Evolutionary conservation across 2,113 vertebrate species (phyloP).

Genomic region (Tragulus kanchil): DNA sequence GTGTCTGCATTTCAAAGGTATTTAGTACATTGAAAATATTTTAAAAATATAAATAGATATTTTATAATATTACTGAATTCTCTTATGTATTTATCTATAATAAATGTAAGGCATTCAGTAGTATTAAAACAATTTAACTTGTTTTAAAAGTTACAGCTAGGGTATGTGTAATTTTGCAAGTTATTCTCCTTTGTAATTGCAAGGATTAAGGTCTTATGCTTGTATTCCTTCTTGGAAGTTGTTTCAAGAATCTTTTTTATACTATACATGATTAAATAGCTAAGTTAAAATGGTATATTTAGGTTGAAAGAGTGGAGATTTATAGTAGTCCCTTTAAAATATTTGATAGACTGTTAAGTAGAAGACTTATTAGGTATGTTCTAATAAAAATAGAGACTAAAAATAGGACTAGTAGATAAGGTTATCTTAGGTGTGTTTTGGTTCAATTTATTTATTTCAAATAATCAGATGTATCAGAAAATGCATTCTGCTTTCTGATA

Average conservation of each 20-base stretch:
- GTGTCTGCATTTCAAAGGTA: background rate
- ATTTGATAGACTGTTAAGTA: constrained; percentile 37
- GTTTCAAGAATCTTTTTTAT: background rate
- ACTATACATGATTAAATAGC: constrained; percentile 4
- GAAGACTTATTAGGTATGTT: background rate
- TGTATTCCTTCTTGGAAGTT: constrained; percentile 34
- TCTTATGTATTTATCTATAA: constrained; percentile 14
- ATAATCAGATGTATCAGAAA: constrained; percentile 19
- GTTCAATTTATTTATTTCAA: background rate
- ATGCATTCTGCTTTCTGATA: background rate
- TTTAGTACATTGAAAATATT: constrained; percentile 30
- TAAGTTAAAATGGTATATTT: background rate
- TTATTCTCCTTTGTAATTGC: constrained; percentile 17
- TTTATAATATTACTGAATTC: constrained; percentile 21
- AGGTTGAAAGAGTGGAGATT: constrained; percentile 12
- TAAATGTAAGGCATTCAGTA: background rate
- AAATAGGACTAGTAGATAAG: background rate
- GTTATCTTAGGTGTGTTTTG: background rate
- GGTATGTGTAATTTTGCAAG: constrained; percentile 7
- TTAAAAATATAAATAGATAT: constrained; percentile 4
- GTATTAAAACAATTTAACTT: constrained; percentile 57
- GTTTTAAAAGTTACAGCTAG: constrained; percentile 10
- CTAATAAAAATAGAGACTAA: background rate
- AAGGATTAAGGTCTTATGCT: constrained; percentile 44
- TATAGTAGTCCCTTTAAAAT: constrained; percentile 39